Base-by-base conservation (phyloP, 92 coral and sea anemone genomes). In the Chrysogorgia sp. region DNA sequence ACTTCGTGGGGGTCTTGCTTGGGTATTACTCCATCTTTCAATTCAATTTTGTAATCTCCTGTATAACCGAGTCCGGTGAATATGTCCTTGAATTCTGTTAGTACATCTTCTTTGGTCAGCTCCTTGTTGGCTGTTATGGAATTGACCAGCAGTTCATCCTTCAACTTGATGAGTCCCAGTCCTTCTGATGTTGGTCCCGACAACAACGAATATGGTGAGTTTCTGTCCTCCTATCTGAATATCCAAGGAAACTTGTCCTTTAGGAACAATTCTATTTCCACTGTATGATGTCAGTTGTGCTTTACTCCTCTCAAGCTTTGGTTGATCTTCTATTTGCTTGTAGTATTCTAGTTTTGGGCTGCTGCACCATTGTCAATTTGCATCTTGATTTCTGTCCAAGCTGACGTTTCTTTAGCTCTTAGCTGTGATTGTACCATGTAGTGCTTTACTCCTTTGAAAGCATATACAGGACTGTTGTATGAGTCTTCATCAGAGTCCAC, bases 341-440 rank as follows among this genome's bases (percentile, higher is more conserved):
- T 34, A 1, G 26, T 65, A 28, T 14, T 37, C 21, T 0, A 59
- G 10, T 47, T 7, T 47, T 15, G 15, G 53, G 14, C 10, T 47
- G 53, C n/a, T 6, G 53, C 53, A 7, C 53, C 53, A 6, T 7
- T 47, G n/a, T 47, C 53, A 47, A 47, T 7, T 15, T 47, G 53
- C 14, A 47, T 6, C n/a, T 47, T 15, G 14, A 47, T 66, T 23
- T 4, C 43, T 67, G 40, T 75, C 34, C 14, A 70, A 22, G 20
- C 56, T 40, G 33, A 66, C 64, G 35, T 53, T 74, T 0, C 52
- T 48, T 26, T 61, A 14, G 34, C 81, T 61, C 0, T 49, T 47
- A 37, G 61, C 64, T 25, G 80, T 55, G 35, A 79, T 53, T 37
- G 72, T 81, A 43, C 70, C 84, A 41, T 80, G 74, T 5, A 78